A percentile compares a stretch with the other conserved stretches of the same genome.
Conservation (phyloP, 2,888 invertebrate genomes). For the Diploptera punctata region DNA sequence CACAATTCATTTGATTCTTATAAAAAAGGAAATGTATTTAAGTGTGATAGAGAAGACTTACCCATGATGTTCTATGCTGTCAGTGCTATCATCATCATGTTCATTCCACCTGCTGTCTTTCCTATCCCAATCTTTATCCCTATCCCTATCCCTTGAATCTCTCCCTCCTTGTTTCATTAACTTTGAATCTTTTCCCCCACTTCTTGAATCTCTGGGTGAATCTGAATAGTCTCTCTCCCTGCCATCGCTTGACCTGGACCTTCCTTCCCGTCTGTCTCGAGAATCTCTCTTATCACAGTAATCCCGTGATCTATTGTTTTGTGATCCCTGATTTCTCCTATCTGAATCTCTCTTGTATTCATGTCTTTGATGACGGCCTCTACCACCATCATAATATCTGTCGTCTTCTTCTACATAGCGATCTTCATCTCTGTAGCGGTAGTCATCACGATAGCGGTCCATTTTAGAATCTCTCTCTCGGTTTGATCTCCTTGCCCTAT, state of each 20-base stretch:
- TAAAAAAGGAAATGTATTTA: too few species aligned
- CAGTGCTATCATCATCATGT: slow-evolving; percentile 32
- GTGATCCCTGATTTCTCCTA: slow-evolving; percentile 20
- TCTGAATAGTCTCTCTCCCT: slow-evolving; percentile 24
- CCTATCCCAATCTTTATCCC: slow-evolving; percentile 29
- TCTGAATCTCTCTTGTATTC: slow-evolving; percentile 18
- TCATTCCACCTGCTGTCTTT: slow-evolving; percentile 6
- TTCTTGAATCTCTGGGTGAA: slow-evolving; percentile 19
- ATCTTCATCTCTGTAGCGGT: slow-evolving; percentile 8
- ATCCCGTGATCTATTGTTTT: slow-evolving; percentile 15
- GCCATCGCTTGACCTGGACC: slow-evolving; percentile 9
- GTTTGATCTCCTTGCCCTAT: background rate
- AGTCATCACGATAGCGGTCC: slow-evolving; percentile 16
- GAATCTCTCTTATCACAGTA: slow-evolving; percentile 11
- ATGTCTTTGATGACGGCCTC: background rate
- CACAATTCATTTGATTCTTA: too few species aligned
- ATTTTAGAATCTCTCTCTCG: slow-evolving; percentile 4
- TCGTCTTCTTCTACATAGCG: slow-evolving; percentile 15
- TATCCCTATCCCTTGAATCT: slow-evolving; percentile 20
- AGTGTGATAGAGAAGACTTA: too few species aligned
- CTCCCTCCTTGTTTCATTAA: background rate
- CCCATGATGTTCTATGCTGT: slow-evolving; percentile 17
- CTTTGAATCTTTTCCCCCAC: slow-evolving; percentile 8
- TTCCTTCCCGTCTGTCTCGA: slow-evolving; percentile 10
- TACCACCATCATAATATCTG: slow-evolving; percentile 17